phyloP scores from a whole-genome alignment of 2,113 vertebrate species.

The Heterochromis multidens region DNA sequence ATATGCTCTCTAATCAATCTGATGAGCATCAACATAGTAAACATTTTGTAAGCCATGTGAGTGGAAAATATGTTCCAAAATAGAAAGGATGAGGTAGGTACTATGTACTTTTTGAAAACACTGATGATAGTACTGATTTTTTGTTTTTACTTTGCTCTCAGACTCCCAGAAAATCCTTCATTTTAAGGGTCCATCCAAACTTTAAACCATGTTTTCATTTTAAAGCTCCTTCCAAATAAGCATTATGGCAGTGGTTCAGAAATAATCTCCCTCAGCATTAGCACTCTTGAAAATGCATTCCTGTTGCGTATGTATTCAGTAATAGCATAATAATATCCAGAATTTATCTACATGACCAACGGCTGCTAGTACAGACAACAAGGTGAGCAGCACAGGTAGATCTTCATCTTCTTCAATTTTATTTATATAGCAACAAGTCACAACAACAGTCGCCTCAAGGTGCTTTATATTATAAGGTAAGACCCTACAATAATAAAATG shows the following conservation, averaged over 20 bases:
- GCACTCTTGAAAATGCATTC: background rate
- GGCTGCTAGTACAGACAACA: background rate
- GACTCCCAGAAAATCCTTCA: background rate
- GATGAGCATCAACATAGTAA: background rate
- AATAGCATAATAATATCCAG: rapidly evolving
- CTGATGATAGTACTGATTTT: rapidly evolving
- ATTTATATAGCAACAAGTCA: too few species aligned
- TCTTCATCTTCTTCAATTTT: too few species aligned
- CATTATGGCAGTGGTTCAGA: background rate
- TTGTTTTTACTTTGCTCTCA: rapidly evolving
- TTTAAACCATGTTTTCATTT: background rate
- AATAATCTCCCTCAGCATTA: background rate
- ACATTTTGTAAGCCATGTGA: background rate
- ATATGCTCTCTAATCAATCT: background rate
- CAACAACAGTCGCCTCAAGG: too few species aligned
- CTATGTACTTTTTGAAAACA: background rate
- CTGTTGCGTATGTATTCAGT: background rate
- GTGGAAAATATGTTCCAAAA: background rate
- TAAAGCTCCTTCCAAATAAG: background rate
- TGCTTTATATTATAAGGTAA: too few species aligned
- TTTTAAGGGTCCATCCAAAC: too few species aligned
- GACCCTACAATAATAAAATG: too few species aligned
- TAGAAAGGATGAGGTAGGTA: background rate
- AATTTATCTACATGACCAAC: background rate
- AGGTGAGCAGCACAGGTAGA: rapidly evolving